Percentiles rank a stretch among this genome's conserved stretches.
phyloP scores from a whole-genome alignment of 2,113 vertebrate species.

The Pteropus alecto region DNA sequence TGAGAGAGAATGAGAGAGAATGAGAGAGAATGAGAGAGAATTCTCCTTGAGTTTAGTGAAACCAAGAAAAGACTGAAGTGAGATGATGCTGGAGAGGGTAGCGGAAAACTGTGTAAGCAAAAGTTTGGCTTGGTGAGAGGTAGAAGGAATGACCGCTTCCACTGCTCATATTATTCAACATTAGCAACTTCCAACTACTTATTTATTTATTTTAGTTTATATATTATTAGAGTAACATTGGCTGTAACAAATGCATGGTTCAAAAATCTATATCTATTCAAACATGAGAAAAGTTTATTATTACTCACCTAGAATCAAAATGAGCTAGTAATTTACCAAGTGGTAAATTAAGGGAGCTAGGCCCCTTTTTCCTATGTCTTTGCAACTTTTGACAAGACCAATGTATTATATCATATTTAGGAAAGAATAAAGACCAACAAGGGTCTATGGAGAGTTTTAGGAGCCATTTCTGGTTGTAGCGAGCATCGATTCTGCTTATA shows the following conservation, averaged over 20 bases:
- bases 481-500: neutral
- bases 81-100: neutral
- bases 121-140: neutral
- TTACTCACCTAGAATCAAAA: neutral
- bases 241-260: neutral
- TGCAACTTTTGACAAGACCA: neutral
- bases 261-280: neutral
- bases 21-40: no score
- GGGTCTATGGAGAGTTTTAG: neutral
- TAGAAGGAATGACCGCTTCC: neutral
- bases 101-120: neutral
- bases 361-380: neutral
- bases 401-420: neutral
- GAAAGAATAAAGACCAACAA: neutral
- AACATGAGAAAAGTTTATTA: neutral
- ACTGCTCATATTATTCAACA: neutral
- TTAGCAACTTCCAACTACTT: neutral
- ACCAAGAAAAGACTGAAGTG: neutral
- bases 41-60: neutral
- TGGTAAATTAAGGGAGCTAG: neutral
- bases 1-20: no score
- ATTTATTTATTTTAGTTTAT: constrained; percentile 28
- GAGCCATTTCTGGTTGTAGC: neutral
- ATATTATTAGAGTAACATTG: neutral
- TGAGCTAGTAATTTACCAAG: neutral